Evolutionary conservation across 2,888 invertebrate genomes (phyloP), one percentile per base, ranked within the genome.

Genomic region (Cremastinae sp.): DNA sequence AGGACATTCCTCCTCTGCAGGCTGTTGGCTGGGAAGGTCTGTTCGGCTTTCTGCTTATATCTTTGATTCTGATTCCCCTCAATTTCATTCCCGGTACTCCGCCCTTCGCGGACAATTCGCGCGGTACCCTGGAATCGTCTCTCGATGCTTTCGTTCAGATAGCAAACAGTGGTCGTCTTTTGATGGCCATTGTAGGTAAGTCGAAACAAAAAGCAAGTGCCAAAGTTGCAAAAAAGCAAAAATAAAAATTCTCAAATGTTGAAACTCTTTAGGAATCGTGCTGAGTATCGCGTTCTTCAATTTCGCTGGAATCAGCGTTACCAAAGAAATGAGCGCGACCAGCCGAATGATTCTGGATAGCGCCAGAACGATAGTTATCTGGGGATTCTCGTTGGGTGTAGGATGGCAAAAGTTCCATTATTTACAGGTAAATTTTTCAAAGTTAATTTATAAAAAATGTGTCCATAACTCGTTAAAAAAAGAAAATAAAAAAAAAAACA

Each of bases 11-110:
- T 0, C 94, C 98, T 0, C 90, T 98, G 75, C 96, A 97, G 89
- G 98, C 96, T 3, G 96, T 97, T 16, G 98, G 98, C 5, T 97
- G 96, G 95, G 98, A 98, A 92, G 97, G 97, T 53, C 85, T 95
- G 14, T 96, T 95, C 89, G 96, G 96, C 18, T 92, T 95, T 77
- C 62, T 90, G 7, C 92, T 93, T 0, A 91, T 95, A 12, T 90
- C 92, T 3, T 62, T 94, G 0, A 88, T 95, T 8, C 92, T 95
- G 82, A 90, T 96, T 66, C 95, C 95, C 0, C 94, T 98, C 89
- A 96, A 97, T 91, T 98, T 93, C 91, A 92, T 95, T 66, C 92
- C 93, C 2, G 95, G 94, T 12, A 93, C 94, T 0, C 91, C 92
- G 0, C 96, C 96, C 69, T 96, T 97, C 85, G 94, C 94, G 12